These are phyloP conservation scores for Diplogasteroides magnus DNA, from an alignment of 1,140 invertebrate genomes.

Conservation along the genomic window DNA sequence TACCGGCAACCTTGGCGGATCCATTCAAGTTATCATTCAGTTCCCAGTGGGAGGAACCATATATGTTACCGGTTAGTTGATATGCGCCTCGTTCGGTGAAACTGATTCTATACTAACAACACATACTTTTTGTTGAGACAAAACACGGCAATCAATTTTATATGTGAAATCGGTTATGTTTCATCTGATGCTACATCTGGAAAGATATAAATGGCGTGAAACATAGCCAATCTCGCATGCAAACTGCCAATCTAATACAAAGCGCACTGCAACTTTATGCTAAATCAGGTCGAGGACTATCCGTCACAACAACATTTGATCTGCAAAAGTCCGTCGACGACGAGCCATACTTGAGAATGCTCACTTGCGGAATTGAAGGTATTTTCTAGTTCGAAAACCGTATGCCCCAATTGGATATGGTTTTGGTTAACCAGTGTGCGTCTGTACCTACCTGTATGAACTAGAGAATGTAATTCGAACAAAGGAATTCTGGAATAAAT, in stretches of 20 bases:
- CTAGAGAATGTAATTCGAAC: too few relatives aligned
- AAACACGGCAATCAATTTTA: neutral
- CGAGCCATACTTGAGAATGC: conserved; percentile 26
- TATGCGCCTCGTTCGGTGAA: neutral
- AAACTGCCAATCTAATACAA: too few relatives aligned
- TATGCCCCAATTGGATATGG: neutral
- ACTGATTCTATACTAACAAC: neutral
- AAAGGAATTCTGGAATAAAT: too few relatives aligned
- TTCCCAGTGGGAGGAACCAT: conserved; percentile 30
- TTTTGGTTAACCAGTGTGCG: too few relatives aligned
- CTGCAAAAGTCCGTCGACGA: conserved; percentile 28
- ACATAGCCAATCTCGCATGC: too few relatives aligned
- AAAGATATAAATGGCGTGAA: too few relatives aligned
- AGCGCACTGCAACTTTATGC: too few relatives aligned
- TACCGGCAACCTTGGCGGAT: conserved; percentile 26
- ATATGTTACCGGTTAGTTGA: conserved; percentile 20
- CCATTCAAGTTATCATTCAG: conserved; percentile 28
- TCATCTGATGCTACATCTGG: conserved; percentile 4
- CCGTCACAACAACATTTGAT: conserved; percentile 18
- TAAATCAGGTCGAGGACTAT: conserved; percentile 16
- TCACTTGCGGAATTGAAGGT: conserved; percentile 22
- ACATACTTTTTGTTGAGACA: neutral
- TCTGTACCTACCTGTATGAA: too few relatives aligned
- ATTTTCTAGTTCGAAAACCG: neutral
- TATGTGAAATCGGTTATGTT: conserved; percentile 1